Base-by-base conservation (phyloP, 1,140 invertebrate genomes). In the Cydia amplana region DNA sequence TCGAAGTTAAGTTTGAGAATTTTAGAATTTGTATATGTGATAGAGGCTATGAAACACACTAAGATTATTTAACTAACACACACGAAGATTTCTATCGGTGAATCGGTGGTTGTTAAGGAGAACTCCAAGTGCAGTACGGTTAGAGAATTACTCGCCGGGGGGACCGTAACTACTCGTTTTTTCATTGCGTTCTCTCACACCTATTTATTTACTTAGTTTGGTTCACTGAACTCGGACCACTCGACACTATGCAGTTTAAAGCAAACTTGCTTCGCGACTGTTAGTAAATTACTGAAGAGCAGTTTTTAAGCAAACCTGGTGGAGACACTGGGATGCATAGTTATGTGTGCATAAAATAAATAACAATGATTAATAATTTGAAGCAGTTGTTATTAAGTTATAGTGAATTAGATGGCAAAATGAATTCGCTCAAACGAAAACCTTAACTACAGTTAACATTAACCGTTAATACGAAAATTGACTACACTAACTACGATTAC, bases 141-240 rank as follows among this genome's bases (percentile, higher is more conserved):
- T 82, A 84, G 77, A 78, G 77, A 75, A 80, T 75, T 49, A 73
- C 63, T 23, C 72, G 70, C 51, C 49, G 16, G 49, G 18, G 49
- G 43, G 40, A 75, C 65, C 51, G 43, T 78, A 82, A 83, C 79
- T 77, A 77, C 82, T 85, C n/a, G 49, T 51, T 88, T 87, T 88
- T 88, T 89, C 75, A 79, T 82, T 82, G 83, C 85, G 85, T 82
- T 79, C 78, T 83, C 43, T 83, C 78, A 79, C 83, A 88, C 85
- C 87, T 88, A 90, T 89, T 89, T 91, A 89, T 91, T 91, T 88
- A 82, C 86, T 85, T 85, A 87, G 81, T 81, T 77, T 75, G 78
- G 87, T 87, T 87, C 89, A 82, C 81, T 86, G 87, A 91, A 87
- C 89, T 78, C 77, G 18, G 51, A 63, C 46, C 23, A 76, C 46